Base-by-base conservation (phyloP, 2,797 vertebrate genomes). In the Ctenopoma multispine region DNA sequence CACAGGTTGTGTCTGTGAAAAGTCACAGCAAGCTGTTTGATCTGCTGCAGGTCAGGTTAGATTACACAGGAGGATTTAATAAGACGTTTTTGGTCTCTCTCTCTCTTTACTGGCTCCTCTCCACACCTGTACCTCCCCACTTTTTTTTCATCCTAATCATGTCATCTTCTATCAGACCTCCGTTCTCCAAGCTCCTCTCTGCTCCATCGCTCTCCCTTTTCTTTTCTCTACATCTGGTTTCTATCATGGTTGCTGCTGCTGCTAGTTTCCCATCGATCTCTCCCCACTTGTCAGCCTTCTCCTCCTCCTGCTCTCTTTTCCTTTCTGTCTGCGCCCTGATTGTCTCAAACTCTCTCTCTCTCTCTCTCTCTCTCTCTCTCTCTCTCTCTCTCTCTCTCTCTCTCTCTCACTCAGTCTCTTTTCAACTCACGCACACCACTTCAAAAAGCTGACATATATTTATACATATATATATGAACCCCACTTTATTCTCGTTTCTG, bases 261-360 rank as follows among this genome's bases (percentile, higher is more conserved):
- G 29, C 82, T 84, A 44, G 82, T 92, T 93, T 91, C 90, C 92
- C 92, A 91, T 89, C 87, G 68, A 89, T 90, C 81, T 85, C 72
- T 89, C n/a, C 82, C 83, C 78, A 48, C 82, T 38, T 69, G 70
- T 87, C 77, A 73, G 67, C 78, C 80, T 73, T 48, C 60, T 66
- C 43, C 54, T 77, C 18, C 44, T 66, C 14, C 29, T 31, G 57
- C 47, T 47, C 40, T 76, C 62, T 79, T 58, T 70, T 47, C 81
- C 79, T 84, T 69, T 79, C 64, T 80, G 75, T 83, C 77, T 84
- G 80, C 63, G 54, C 62, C 72, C 62, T 63, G 43, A 15, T 2
- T 44, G 4, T 10, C 38, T 68, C 76, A 10, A 34, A 24, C 2
- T 63, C 53, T 43, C 77, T 79, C 85, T 80, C 79, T 41, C 47